Percentiles rank a stretch among this genome's conserved stretches.
These are phyloP conservation scores for Zoroaster sp. DNA, from an alignment of 53 echinoderm and acorn worm species.

Conservation along the genomic window DNA sequence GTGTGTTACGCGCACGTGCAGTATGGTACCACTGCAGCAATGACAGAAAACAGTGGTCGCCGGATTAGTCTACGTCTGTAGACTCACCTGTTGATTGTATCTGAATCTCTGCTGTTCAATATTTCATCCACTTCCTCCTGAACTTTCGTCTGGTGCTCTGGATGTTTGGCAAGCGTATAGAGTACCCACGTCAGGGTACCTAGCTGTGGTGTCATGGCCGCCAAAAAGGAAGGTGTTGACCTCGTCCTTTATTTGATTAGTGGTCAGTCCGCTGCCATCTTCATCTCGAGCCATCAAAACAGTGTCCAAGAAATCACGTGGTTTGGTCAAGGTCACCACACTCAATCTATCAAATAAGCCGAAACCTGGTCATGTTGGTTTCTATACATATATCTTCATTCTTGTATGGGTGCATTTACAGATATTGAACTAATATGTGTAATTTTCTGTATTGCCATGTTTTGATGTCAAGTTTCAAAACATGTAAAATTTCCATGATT, in stretches of 20 bases:
- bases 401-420: neutral
- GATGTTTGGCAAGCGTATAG: constrained; percentile 31
- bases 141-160: constrained; percentile 40
- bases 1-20: neutral
- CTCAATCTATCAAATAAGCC: neutral
- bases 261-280: neutral
- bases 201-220: constrained; percentile 47
- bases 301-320: constrained; percentile 16
- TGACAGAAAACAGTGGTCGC: too few relatives aligned
- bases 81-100: neutral
- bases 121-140: constrained; percentile 51
- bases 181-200: constrained; percentile 54
- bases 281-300: neutral
- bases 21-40: neutral
- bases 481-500: neutral
- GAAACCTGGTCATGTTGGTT: neutral
- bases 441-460: neutral
- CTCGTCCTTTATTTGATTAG: neutral
- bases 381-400: neutral
- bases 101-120: neutral
- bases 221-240: constrained; percentile 30
- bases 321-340: neutral
- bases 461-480: neutral
- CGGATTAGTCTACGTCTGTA: too few relatives aligned
- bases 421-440: neutral